Conservation (phyloP, 2,113 vertebrate species). For the Microtus pennsylvanicus region DNA sequence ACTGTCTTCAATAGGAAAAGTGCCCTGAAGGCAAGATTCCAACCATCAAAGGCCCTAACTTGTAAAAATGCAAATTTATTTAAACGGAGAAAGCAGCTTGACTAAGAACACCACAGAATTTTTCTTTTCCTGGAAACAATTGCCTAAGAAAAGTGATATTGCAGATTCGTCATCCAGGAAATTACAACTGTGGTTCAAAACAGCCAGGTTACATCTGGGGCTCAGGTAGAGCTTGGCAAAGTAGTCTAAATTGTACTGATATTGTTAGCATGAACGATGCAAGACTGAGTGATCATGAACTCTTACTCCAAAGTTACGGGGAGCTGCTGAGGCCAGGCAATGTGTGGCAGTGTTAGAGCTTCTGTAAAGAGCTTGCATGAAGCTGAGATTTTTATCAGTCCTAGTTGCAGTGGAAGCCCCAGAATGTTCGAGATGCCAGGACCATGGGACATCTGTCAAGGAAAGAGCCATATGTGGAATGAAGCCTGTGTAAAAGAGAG, state of each 20-base stretch:
- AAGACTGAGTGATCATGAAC: not conserved
- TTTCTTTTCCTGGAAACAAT: not conserved
- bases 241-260: not conserved
- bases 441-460: not conserved
- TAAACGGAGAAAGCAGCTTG: not conserved
- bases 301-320: not conserved
- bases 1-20: not conserved
- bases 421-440: not conserved
- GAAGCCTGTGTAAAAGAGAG: not conserved
- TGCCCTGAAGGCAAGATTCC: not conserved
- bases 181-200: not conserved
- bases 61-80: not conserved
- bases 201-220: not conserved
- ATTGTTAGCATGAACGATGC: not conserved
- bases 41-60: not conserved
- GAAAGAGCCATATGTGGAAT: not conserved
- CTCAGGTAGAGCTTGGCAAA: not conserved
- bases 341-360: not conserved
- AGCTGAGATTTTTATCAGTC: not conserved
- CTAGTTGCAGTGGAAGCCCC: not conserved
- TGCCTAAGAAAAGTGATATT: not conserved
- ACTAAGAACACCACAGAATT: not conserved
- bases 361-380: not conserved
- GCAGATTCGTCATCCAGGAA: not conserved
- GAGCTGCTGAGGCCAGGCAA: not conserved